phyloP scores from a whole-genome alignment of 1,140 invertebrate genomes.

The Pantala flavescens region DNA sequence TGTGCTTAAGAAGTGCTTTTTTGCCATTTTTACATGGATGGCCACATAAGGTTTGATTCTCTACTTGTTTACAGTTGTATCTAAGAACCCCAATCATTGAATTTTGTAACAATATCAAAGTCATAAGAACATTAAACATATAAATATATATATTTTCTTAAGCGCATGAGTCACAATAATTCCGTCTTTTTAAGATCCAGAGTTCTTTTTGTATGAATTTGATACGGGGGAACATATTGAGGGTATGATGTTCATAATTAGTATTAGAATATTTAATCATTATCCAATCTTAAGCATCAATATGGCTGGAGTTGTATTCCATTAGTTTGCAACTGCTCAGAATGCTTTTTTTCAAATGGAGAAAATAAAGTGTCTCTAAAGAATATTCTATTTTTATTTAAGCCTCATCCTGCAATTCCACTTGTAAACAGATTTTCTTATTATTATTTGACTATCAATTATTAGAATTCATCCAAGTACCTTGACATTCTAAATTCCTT shows the following conservation, averaged over 20 bases:
- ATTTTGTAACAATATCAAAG: constrained; percentile 4
- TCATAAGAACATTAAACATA: not conserved
- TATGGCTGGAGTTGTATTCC: constrained; percentile 1
- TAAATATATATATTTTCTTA: constrained; percentile 9
- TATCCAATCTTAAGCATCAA: not conserved
- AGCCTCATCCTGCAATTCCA: too few relatives aligned
- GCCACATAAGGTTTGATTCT: not conserved
- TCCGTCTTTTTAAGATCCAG: not conserved
- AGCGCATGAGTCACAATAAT: not conserved
- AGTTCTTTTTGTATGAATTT: constrained; percentile 8
- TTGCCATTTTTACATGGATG: constrained; percentile 1
- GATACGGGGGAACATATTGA: not conserved
- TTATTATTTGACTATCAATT: too few relatives aligned
- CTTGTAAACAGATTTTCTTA: too few relatives aligned
- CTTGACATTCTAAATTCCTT: too few relatives aligned
- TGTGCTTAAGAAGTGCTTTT: constrained; percentile 2
- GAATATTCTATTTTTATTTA: not conserved
- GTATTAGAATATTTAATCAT: constrained; percentile 5
- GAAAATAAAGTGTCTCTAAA: not conserved
- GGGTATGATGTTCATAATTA: not conserved
- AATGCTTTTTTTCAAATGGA: constrained; percentile 3
- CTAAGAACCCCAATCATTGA: constrained; percentile 1
- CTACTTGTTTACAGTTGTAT: not conserved
- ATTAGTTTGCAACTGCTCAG: constrained; percentile 5
- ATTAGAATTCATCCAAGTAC: too few relatives aligned